Base-by-base conservation (phyloP, 2,888 invertebrate genomes). In the Uloborus plumipes region DNA sequence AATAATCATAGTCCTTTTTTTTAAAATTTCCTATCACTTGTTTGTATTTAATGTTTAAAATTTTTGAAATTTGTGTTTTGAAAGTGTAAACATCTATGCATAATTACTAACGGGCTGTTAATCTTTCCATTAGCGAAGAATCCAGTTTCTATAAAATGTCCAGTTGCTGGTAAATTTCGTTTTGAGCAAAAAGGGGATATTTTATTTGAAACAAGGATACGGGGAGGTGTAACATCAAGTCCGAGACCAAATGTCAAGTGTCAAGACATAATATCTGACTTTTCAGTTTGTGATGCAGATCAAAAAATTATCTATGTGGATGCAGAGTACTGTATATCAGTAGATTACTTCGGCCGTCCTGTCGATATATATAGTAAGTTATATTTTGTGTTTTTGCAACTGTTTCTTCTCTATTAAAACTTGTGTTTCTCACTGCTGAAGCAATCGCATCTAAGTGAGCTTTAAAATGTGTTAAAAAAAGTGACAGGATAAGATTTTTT, bases 161-260 rank as follows among this genome's bases (percentile, higher is more conserved):
- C 98, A 0, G 94, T 99, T 0, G 98, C 97, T 59, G 99, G 99
- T 1, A 97, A 98, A 89, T 99, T 96, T 88, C 95, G 94, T 89
- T 99, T 99, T 88, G 93, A 94, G 0, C 98, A 99, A 90, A 92
- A 90, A 87, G 97, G 97, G n/a, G 96, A 97, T 86, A 94, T 95
- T 50, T 92, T 91, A 50, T 98, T 98, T 88, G 94, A 94, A 90
- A 98, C 98, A 0, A 93, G 98, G 89, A 98, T 99, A 87, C 91
- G 98, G 67, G 98, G 98, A 81, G 97, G 97, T 88, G 96, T 99
- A 0, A 99, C 98, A 0, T 90, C 96, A 77, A 95, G 95, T 88
- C 98, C 98, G 16, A 93, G 98, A 84, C 96, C 97, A 4, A 95
- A 96, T 88, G 93, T 95, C 79, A 94, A 95, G 88, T 98, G 98